Evolutionary conservation across 2,113 vertebrate genomes (phyloP).

Genomic region (Charadrius vociferus): DNA sequence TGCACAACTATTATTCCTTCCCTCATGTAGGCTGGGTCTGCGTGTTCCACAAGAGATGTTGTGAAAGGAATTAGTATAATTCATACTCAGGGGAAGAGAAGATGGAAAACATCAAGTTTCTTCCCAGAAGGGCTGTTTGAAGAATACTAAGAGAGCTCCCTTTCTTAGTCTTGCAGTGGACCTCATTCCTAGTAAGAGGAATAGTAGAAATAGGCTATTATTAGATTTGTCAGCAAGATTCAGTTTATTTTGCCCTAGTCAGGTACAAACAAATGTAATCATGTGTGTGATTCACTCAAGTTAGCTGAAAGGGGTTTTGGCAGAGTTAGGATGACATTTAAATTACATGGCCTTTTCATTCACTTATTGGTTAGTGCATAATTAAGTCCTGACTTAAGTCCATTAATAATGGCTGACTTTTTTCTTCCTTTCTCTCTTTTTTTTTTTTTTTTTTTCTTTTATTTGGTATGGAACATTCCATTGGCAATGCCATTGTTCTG

Average conservation of each 20-base stretch:
- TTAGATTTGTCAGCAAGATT: not conserved
- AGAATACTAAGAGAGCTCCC: not conserved
- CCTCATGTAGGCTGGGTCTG: rapidly evolving
- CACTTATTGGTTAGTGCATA: not conserved
- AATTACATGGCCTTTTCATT: not conserved
- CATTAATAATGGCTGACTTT: rapidly evolving
- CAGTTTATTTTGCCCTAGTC: not conserved
- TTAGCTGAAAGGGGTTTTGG: not conserved
- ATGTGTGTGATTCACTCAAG: not conserved
- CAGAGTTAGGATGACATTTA: not conserved
- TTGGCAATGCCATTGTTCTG: not conserved
- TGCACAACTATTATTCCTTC: not conserved
- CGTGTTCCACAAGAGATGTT: not conserved
- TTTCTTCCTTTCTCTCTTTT: too few species aligned
- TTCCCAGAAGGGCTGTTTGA: not conserved
- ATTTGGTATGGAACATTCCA: not conserved
- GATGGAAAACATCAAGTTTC: not conserved
- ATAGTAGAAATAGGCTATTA: not conserved
- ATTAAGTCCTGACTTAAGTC: not conserved
- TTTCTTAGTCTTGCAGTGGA: not conserved
- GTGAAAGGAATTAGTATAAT: not conserved
- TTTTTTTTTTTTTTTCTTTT: too few species aligned
- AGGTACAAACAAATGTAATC: not conserved
- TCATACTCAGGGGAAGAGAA: not conserved
- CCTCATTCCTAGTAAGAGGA: not conserved